Evolutionary conservation across 2,797 vertebrate species (phyloP).

Genomic region (Petrocephalus sullivani): DNA sequence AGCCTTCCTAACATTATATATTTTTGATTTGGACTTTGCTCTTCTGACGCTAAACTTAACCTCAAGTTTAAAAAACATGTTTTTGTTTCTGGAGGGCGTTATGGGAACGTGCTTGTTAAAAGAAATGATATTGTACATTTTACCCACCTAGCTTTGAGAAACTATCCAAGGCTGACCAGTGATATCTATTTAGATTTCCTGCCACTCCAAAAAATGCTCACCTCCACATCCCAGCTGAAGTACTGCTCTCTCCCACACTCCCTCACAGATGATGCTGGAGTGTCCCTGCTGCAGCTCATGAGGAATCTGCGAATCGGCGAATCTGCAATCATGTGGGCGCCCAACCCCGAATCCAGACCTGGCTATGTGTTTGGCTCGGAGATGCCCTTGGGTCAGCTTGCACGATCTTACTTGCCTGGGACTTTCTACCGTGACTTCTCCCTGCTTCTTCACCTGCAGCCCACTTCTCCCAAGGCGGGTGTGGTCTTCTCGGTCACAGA

Average conservation of each 20-base stretch:
- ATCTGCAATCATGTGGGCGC: conserved; percentile 58
- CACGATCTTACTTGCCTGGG: conserved; percentile 71
- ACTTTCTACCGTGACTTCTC: conserved; percentile 84
- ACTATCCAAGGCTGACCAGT: neutral
- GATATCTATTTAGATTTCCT: neutral
- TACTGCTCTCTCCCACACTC: neutral
- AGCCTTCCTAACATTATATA: too few species aligned
- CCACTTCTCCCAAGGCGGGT: conserved; percentile 60
- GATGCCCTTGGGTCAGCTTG: conserved; percentile 73
- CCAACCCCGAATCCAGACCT: conserved; percentile 60
- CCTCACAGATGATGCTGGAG: conserved; percentile 59
- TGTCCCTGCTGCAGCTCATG: conserved; percentile 80
- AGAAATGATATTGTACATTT: neutral
- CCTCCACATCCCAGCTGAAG: neutral
- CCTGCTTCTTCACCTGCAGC: conserved; percentile 75
- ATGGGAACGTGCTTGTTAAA: neutral
- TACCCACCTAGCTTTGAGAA: neutral
- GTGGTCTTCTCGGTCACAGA: conserved; percentile 84
- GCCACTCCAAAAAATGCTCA: neutral
- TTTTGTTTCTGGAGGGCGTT: neutral
- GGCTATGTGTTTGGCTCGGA: conserved; percentile 71
- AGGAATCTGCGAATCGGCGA: conserved; percentile 61
- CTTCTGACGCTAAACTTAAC: too few species aligned
- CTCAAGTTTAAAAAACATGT: too few species aligned
- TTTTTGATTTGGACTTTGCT: too few species aligned